Percentiles rank a stretch among this genome's conserved stretches.
Conservation (phyloP, 1,140 invertebrate genomes). For the Pseudachorutes palmiensis region DNA sequence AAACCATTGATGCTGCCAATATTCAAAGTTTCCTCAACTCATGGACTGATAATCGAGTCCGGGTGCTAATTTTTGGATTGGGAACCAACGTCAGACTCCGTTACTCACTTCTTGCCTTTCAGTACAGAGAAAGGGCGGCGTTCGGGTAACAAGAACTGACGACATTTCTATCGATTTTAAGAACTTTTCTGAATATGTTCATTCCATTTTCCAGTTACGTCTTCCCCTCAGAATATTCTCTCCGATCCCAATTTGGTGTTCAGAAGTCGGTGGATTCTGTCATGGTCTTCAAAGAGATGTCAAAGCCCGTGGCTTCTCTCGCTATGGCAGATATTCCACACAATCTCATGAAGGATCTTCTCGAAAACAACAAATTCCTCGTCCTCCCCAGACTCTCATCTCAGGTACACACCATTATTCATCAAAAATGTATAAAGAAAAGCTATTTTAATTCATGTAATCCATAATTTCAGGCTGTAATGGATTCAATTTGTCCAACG, state of each 20-base stretch:
- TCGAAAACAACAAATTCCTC: conserved; percentile 80
- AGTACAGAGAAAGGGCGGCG: conserved; percentile 71
- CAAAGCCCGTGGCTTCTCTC: conserved; percentile 71
- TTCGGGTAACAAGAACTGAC: conserved; percentile 65
- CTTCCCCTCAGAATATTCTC: conserved; percentile 44
- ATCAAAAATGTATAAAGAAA: too few relatives aligned
- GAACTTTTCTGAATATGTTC: background rate
- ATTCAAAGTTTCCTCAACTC: conserved; percentile 70
- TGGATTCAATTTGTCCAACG: conserved; percentile 79
- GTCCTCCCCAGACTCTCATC: conserved; percentile 81
- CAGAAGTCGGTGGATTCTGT: conserved; percentile 71
- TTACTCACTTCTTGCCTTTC: conserved; percentile 80
- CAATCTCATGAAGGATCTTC: conserved; percentile 75
- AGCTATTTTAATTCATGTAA: conserved; percentile 10
- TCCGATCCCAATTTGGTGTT: conserved; percentile 62
- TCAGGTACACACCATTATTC: conserved; percentile 57
- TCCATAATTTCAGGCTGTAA: conserved; percentile 49
- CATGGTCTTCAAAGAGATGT: conserved; percentile 83
- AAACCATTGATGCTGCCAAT: conserved; percentile 60
- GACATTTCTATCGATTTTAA: conserved; percentile 3
- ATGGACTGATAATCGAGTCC: conserved; percentile 83
- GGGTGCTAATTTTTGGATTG: conserved; percentile 79
- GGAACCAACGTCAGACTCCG: conserved; percentile 61
- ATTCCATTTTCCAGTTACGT: background rate
- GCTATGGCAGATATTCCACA: conserved; percentile 78